Conservation (phyloP, 1,140 invertebrate species). For the Euura lappo region DNA sequence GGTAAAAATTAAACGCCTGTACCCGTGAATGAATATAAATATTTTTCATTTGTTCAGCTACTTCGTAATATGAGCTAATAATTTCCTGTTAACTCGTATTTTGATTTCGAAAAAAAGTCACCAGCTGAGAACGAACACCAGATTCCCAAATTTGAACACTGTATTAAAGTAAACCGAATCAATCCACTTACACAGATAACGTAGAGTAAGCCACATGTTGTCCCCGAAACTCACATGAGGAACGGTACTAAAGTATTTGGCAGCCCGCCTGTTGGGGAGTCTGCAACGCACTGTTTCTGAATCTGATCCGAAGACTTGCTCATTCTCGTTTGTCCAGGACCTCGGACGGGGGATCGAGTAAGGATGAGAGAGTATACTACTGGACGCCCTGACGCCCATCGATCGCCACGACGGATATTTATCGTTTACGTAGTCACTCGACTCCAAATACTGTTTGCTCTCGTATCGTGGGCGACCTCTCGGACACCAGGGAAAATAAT, state of each 20-base stretch:
- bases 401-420: neutral
- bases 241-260: conserved; percentile 27
- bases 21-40: no score
- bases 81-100: no score
- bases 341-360: conserved; percentile 35
- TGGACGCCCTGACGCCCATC: neutral
- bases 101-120: no score
- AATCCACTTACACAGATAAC: conserved; percentile 43
- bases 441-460: neutral
- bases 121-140: no score
- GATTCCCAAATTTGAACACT: no score
- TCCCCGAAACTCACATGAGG: conserved; percentile 39
- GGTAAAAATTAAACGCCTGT: no score
- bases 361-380: conserved; percentile 11
- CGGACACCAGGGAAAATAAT: neutral
- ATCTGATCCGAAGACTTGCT: conserved; percentile 23
- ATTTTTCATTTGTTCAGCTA: no score
- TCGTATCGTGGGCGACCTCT: neutral
- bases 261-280: conserved; percentile 45
- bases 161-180: no score
- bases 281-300: conserved; percentile 45
- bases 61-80: no score
- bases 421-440: neutral
- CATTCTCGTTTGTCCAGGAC: conserved; percentile 29
- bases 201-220: conserved; percentile 48